phyloP scores from a whole-genome alignment of 1,140 invertebrate species.

The Diorhabda carinulata region DNA sequence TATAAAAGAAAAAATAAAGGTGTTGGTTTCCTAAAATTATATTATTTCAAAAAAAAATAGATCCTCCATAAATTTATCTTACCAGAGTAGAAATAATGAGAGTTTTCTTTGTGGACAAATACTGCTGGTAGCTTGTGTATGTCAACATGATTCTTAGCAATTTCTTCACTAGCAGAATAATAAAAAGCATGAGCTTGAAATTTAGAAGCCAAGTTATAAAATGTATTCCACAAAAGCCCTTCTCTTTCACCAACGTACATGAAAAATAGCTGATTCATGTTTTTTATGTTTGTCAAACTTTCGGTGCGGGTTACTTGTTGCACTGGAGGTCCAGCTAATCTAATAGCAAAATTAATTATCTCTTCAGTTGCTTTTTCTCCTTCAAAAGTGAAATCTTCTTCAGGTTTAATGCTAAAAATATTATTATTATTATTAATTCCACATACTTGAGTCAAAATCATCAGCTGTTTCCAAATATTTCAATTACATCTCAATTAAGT shows the following conservation, averaged over 20 bases:
- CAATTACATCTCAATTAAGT: too few species aligned
- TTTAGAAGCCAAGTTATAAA: constrained; percentile 66
- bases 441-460: too few species aligned
- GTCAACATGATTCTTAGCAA: constrained; percentile 65
- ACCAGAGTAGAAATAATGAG: constrained; percentile 70
- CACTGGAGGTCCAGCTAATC: constrained; percentile 84
- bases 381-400: constrained; percentile 73
- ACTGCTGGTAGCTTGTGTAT: constrained; percentile 64
- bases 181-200: constrained; percentile 84
- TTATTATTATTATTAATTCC: not conserved
- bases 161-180: constrained; percentile 67
- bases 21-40: not conserved
- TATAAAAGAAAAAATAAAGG: not conserved
- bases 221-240: constrained; percentile 74
- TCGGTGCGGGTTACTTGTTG: constrained; percentile 72
- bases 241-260: constrained; percentile 76
- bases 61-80: constrained; percentile 28
- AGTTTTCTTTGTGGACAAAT: constrained; percentile 81
- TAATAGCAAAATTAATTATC: constrained; percentile 87
- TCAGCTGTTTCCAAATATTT: too few species aligned
- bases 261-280: constrained; percentile 79
- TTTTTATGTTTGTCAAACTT: constrained; percentile 72
- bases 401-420: constrained; percentile 76
- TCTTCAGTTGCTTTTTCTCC: constrained; percentile 90
- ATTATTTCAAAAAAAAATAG: not conserved